phyloP scores from a whole-genome alignment of 2,113 vertebrate genomes.

The Alaudala cheleensis region DNA sequence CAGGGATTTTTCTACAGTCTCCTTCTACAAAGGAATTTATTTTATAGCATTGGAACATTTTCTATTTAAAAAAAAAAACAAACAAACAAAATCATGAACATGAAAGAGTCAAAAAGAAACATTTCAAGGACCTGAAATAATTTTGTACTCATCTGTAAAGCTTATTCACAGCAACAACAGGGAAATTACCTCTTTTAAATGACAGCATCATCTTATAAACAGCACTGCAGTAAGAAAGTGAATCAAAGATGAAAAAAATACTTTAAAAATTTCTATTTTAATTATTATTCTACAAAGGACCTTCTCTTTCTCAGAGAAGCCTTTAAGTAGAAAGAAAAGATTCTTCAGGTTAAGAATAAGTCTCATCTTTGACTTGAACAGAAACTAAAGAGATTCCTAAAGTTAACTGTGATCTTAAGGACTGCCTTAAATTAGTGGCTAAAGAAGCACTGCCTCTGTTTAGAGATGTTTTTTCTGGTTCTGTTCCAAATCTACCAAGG shows the following conservation, averaged over 20 bases:
- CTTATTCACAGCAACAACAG: neutral
- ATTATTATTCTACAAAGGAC: neutral
- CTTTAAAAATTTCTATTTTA: neutral
- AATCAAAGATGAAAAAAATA: neutral
- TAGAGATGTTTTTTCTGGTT: neutral
- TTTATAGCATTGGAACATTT: neutral
- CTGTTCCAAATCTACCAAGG: neutral
- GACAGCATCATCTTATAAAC: neutral
- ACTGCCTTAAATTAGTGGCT: neutral
- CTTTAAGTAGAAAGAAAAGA: neutral
- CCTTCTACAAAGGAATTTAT: neutral
- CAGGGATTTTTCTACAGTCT: neutral
- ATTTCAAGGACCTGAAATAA: neutral
- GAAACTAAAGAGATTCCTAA: neutral
- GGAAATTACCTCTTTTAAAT: neutral
- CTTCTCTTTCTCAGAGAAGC: neutral
- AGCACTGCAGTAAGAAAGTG: neutral
- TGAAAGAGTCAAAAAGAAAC: neutral
- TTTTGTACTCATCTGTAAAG: neutral
- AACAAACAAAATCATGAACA: neutral
- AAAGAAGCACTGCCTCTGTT: neutral
- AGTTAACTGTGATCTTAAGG: neutral
- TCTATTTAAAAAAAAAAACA: neutral
- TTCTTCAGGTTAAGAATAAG: neutral
- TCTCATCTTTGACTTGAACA: neutral